Conservation (phyloP, 2,113 vertebrate genomes). For the Cervus canadensis region DNA sequence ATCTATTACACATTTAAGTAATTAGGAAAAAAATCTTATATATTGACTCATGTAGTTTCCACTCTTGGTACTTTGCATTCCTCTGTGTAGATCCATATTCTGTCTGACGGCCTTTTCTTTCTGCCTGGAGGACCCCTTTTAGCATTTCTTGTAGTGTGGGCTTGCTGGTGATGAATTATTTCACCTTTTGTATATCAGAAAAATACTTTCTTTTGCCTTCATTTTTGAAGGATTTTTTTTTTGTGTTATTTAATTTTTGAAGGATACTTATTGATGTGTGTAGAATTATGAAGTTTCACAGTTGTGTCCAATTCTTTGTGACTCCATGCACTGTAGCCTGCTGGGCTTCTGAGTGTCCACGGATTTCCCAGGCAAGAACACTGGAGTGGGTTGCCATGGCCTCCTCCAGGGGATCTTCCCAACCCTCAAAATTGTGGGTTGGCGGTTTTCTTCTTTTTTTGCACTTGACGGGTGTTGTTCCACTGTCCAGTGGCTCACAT, state of each 20-base stretch:
- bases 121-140: not conserved
- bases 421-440: not conserved
- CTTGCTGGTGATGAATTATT: not conserved
- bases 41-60: not conserved
- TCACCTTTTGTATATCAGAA: not conserved
- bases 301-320: not conserved
- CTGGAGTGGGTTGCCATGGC: not conserved
- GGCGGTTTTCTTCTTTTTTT: not conserved
- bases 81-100: not conserved
- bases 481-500: not conserved
- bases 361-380: not conserved
- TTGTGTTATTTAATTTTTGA: not conserved
- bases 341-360: not conserved
- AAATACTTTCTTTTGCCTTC: conserved; percentile 1
- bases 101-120: not conserved
- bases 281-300: not conserved
- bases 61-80: not conserved
- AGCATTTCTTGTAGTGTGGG: not conserved
- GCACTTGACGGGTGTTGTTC: not conserved
- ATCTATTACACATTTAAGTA: not conserved
- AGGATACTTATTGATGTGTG: not conserved
- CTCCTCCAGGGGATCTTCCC: not conserved
- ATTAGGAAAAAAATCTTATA: not conserved
- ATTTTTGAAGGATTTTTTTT: not conserved
- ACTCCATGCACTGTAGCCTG: not conserved